Conservation (phyloP, 2,797 vertebrate species). For the Galaxias olidus region DNA sequence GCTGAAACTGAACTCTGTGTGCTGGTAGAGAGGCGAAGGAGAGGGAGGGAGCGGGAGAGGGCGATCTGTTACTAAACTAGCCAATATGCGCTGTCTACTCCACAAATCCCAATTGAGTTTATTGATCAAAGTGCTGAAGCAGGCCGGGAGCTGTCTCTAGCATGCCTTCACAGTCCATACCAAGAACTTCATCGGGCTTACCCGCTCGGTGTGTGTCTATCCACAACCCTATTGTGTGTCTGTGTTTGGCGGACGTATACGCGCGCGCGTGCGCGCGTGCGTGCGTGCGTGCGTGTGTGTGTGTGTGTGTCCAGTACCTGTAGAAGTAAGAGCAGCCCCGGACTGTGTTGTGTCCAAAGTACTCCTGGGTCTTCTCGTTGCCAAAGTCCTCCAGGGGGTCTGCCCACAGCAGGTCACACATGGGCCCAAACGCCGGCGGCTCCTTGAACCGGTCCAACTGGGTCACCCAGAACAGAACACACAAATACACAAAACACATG, state of each 20-base stretch:
- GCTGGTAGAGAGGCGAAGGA: background rate
- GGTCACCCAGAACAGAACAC: constrained; percentile 8
- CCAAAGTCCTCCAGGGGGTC: constrained; percentile 84
- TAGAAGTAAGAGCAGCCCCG: constrained; percentile 84
- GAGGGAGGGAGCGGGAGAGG: constrained; percentile 1
- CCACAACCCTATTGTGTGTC: background rate
- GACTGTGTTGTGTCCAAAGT: constrained; percentile 81
- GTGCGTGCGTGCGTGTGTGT: constrained; percentile 5
- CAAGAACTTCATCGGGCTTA: constrained; percentile 5
- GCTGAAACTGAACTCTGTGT: constrained; percentile 64
- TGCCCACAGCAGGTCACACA: constrained; percentile 83
- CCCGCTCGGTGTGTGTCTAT: no score
- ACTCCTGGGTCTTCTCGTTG: constrained; percentile 83
- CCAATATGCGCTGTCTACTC: constrained; percentile 40
- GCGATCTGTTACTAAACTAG: constrained; percentile 16
- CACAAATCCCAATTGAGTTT: constrained; percentile 46
- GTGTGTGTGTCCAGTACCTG: constrained; percentile 62
- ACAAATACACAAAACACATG: constrained; percentile 20
- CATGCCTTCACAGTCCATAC: constrained; percentile 28
- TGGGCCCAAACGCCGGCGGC: constrained; percentile 81
- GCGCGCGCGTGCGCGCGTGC: background rate
- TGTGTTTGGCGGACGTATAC: constrained; percentile 17
- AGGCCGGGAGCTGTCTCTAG: constrained; percentile 11
- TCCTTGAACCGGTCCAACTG: constrained; percentile 84
- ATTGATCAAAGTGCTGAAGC: constrained; percentile 37